Conservation (phyloP, 1,140 invertebrate species). For the Sarcophaga bullata region DNA sequence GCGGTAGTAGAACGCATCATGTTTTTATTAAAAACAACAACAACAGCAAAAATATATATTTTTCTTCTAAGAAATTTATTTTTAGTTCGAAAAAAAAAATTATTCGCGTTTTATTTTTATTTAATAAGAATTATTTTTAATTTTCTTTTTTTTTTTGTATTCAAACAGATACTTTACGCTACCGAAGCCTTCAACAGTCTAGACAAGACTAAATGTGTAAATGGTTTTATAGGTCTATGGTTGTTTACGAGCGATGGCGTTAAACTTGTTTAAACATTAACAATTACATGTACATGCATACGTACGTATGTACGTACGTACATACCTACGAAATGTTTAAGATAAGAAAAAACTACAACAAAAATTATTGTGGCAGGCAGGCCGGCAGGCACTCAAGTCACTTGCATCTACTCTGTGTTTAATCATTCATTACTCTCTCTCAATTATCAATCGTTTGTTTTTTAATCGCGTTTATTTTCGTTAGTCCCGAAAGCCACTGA, state of each 20-base stretch:
- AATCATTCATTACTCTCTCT: too few species aligned
- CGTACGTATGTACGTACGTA: too few species aligned
- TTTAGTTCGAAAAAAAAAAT: too few species aligned
- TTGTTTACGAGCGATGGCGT: background rate
- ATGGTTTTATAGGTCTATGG: background rate
- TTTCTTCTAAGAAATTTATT: background rate
- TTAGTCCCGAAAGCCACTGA: too few species aligned
- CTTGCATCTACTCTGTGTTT: background rate
- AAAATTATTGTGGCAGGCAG: slow-evolving; percentile 1
- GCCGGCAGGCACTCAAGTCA: background rate
- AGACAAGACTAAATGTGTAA: slow-evolving; percentile 26
- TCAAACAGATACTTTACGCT: background rate
- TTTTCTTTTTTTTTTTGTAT: background rate
- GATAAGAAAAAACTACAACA: background rate
- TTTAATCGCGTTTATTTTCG: too few species aligned
- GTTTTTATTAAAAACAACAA: background rate
- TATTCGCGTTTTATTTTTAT: too few species aligned
- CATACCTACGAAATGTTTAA: background rate
- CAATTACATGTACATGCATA: too few species aligned
- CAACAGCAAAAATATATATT: background rate
- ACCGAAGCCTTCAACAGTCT: slow-evolving; percentile 27
- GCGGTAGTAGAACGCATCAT: slow-evolving; percentile 43
- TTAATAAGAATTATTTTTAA: background rate
- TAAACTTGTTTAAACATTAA: too few species aligned
- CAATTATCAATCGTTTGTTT: too few species aligned